Evolutionary conservation across 2,797 vertebrate genomes (phyloP), one percentile per base, ranked within the genome.

Genomic region (Huso huso): DNA sequence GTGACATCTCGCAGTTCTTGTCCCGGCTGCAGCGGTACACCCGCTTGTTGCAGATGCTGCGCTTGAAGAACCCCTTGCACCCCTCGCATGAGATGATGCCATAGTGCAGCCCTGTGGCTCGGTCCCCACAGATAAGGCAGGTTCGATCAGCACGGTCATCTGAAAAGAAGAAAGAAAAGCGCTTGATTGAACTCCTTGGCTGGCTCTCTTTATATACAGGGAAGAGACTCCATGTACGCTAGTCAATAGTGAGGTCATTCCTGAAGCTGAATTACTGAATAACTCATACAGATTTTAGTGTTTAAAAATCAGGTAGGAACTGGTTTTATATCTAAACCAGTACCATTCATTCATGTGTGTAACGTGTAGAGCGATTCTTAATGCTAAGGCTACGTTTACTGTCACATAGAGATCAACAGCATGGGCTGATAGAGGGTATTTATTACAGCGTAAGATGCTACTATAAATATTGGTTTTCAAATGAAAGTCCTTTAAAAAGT

Each of bases 11-110:
- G 52, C 97, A 99, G 86, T 98, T 98, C 86, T 95, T 97, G 89
- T 98, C 95, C 0, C 97, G 93, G 77, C 93, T 98, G 89, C 97
- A 99, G 74, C 96, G 88, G 79, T 99, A 99, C 0, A 99, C 93
- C 0, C 96, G 89, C 81, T 96, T 98, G 92, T 99, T 99, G 88
- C 97, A 99, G 89, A 99, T 99, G 90, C 95, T 98, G 77, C 97
- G 84, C 76, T 99, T 99, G 89, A 99, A 99, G 90, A 99, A 99
- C 55, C 97, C 97, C 77, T 99, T 99, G 91, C 97, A 99, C 82
- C 97, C 97, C 78, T 99, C 97, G 48, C 97, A 99, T 73, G 97
- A 99, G 82, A 99, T 97, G 89, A 99, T 99, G 76, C 96, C 96
- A 89, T 99, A 99, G 88, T 99, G 97, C 84, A 99, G 89, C 75